Base-by-base conservation (phyloP, 2,888 invertebrate species). In the Coremacera marginata region DNA sequence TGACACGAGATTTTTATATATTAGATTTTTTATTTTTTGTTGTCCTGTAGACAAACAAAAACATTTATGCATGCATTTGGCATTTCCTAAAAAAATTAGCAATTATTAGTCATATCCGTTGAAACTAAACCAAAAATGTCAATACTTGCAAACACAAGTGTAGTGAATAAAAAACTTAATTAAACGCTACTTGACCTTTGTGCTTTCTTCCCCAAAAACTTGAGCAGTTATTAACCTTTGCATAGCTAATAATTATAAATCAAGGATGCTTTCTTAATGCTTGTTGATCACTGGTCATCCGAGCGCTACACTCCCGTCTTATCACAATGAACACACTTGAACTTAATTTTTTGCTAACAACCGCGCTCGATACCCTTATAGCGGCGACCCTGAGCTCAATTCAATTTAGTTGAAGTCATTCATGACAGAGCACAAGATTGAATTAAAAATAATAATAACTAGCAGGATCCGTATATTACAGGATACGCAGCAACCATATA, bases 281-380 rank as follows among this genome's bases (percentile, higher is more conserved):
- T 55, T 16, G 25, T 25, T 51, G 51, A 16, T 16, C 27, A 37
- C 37, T 7, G 9, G 60, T 60, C 60, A 60, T 16, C 34, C 51
- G 27, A 27, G 62, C 51, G 68, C n/a, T n/a, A n/a, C 16, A 22
- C 7, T 34, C 16, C 57, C 22, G 49, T 5, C 67, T 75, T 75
- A 75, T 75, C 75, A 19, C 52, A 52, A 65, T 67, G 75, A 75
- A 67, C 75, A 67, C 44, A 22, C 75, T 67, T 75, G 75, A 75
- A 75, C 75, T 75, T 75, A 55, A 62, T 27, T 44, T 19, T 8
- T 31, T 19, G 34, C 19, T 60, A 25, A 31, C 16, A 14, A 27
- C 44, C 31, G 52, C 4, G 25, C 55, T 16, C 51, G n/a, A 34
- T 27, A 34, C 55, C 55, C 52, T 9, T 27, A 52, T 4, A 63